Evolutionary conservation across 1,140 invertebrate species (phyloP).

Genomic region (Lasioglossum baleicum): DNA sequence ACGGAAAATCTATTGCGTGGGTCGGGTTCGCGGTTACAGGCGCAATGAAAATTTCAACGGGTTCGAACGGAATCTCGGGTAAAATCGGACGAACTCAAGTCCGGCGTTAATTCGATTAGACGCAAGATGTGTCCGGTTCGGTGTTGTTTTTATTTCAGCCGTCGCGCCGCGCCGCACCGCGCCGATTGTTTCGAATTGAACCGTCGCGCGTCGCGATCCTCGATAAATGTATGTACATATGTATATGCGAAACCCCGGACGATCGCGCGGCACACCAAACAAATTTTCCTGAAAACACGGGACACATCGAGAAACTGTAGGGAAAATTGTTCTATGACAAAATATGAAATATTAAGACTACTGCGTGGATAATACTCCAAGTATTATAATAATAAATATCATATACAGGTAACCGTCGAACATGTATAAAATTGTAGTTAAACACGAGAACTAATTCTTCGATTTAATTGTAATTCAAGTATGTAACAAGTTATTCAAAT

Average conservation of each 20-base stretch:
- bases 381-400: too few relatives aligned
- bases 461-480: too few relatives aligned
- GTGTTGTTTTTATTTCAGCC: background rate
- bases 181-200: background rate
- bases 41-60: slow-evolving; percentile 28
- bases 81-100: background rate
- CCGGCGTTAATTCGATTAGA: slow-evolving; percentile 19
- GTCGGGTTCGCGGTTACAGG: background rate
- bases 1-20: background rate
- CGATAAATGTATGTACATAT: background rate
- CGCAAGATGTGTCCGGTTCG: background rate
- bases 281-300: too few relatives aligned
- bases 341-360: too few relatives aligned
- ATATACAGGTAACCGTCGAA: too few relatives aligned
- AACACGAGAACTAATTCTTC: too few relatives aligned
- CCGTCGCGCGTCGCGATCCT: background rate
- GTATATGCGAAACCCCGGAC: background rate
- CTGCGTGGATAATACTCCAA: too few relatives aligned
- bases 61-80: background rate
- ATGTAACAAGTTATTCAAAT: too few relatives aligned
- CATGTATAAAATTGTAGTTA: too few relatives aligned
- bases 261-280: background rate
- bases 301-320: background rate
- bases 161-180: too few relatives aligned
- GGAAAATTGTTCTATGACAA: too few relatives aligned